phyloP scores from a whole-genome alignment of 2,888 invertebrate species.

The Apantesis nais region DNA sequence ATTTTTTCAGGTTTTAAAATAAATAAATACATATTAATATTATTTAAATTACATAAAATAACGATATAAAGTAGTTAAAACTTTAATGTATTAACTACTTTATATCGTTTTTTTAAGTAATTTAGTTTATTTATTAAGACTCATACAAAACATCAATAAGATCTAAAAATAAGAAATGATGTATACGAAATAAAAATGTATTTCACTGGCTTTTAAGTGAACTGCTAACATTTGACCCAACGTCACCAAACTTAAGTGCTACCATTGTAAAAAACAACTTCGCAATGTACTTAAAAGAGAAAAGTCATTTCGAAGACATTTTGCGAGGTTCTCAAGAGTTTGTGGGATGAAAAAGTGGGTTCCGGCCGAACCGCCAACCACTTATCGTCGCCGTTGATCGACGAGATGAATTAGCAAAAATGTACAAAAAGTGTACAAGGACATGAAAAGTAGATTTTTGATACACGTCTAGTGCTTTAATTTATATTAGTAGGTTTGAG shows the following conservation, averaged over 20 bases:
- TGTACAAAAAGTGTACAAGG: slow-evolving; percentile 36
- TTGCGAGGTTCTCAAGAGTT: slow-evolving; percentile 78
- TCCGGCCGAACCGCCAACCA: slow-evolving; percentile 72
- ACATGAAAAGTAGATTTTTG: slow-evolving; percentile 17
- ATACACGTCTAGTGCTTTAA: slow-evolving; percentile 5
- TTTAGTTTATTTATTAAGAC: not conserved
- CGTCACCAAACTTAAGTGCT: slow-evolving; percentile 60
- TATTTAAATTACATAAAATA: no score
- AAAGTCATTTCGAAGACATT: slow-evolving; percentile 80
- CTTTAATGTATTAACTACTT: no score
- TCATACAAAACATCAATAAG: not conserved
- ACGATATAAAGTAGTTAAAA: no score
- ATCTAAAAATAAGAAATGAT: slow-evolving; percentile 9
- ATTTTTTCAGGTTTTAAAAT: no score
- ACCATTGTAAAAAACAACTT: slow-evolving; percentile 69
- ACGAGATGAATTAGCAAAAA: slow-evolving; percentile 68
- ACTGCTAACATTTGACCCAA: slow-evolving; percentile 43
- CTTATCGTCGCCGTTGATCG: slow-evolving; percentile 68
- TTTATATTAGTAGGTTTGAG: not conserved
- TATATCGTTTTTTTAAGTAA: no score
- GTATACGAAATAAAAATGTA: slow-evolving; percentile 35
- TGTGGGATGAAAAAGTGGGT: slow-evolving; percentile 72
- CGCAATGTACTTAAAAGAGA: slow-evolving; percentile 74
- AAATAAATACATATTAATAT: no score
- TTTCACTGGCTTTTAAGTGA: slow-evolving; percentile 27